A percentile compares a stretch with the other conserved stretches of the same genome.
These are phyloP conservation scores for Sipha flava DNA, from an alignment of 1,140 invertebrate genomes.

Conservation along the genomic window DNA sequence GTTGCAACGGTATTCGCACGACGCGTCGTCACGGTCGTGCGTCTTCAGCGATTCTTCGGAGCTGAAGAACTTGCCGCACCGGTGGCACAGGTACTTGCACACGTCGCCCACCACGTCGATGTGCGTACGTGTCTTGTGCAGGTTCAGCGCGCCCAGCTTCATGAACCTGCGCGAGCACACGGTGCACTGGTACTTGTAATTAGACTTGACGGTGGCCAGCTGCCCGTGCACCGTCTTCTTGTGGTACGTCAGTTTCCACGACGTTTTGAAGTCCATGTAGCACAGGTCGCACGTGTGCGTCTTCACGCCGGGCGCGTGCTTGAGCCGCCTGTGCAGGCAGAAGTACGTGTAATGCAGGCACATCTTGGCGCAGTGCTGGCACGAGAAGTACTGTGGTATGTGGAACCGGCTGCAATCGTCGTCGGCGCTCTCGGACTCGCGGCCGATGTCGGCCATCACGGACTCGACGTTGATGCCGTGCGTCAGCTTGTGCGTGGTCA, in stretches of 20 bases:
- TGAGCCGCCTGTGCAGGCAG: slow-evolving; percentile 47
- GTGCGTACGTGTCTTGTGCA: slow-evolving; percentile 16
- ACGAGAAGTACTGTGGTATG: slow-evolving; percentile 49
- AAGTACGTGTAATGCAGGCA: slow-evolving; percentile 43
- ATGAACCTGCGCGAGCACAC: background rate
- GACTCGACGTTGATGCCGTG: slow-evolving; percentile 48
- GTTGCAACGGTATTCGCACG: no score
- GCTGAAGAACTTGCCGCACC: slow-evolving; percentile 47
- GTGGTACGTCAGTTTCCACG: slow-evolving; percentile 7
- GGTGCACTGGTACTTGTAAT: background rate
- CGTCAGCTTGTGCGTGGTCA: slow-evolving; percentile 47
- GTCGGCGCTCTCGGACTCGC: slow-evolving; percentile 28
- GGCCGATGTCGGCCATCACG: slow-evolving; percentile 37
- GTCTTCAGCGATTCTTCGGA: slow-evolving; percentile 45
- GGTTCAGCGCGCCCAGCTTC: slow-evolving; percentile 9
- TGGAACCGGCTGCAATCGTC: slow-evolving; percentile 46
- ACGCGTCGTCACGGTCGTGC: slow-evolving; percentile 46
- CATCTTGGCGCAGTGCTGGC: slow-evolving; percentile 39
- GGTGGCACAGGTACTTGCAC: slow-evolving; percentile 45
- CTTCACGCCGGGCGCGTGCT: slow-evolving; percentile 43
- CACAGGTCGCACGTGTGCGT: background rate
- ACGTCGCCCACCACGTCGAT: background rate
- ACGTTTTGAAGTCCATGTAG: background rate
- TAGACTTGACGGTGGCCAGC: background rate
- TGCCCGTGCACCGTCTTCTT: background rate